These are phyloP conservation scores for Stichodactyla helianthus DNA, from an alignment of 64 coral and sea anemone genomes.

Conservation along the genomic window DNA sequence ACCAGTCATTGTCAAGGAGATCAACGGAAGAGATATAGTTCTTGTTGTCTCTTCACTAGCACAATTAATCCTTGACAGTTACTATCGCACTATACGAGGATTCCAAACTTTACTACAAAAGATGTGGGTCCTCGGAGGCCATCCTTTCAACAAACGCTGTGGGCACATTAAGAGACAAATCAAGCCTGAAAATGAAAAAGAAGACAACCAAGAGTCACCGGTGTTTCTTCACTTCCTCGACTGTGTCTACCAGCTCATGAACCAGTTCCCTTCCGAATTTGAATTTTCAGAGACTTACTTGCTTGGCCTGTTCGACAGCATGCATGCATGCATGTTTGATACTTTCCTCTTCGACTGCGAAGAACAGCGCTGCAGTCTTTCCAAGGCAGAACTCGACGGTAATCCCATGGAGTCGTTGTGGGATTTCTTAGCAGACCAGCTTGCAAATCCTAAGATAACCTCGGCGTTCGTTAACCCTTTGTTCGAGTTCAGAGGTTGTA, in stretches of 20 bases:
- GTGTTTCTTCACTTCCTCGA: conserved; percentile 98
- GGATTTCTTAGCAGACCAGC: conserved; percentile 92
- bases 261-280: conserved; percentile 92
- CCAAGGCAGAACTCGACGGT: conserved; percentile 36
- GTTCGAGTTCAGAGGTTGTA: conserved; percentile 62
- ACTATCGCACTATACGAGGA: conserved; percentile 90
- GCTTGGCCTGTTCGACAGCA: conserved; percentile 74
- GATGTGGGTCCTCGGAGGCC: conserved; percentile 97
- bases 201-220: conserved; percentile 68
- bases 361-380: conserved; percentile 64
- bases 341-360: conserved; percentile 92
- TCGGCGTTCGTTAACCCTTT: conserved; percentile 82
- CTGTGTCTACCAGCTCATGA: conserved; percentile 88
- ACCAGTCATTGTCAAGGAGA: conserved; percentile 86
- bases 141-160: conserved; percentile 79
- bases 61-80: conserved; percentile 78
- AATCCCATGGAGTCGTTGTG: conserved; percentile 74
- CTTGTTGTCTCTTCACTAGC: conserved; percentile 78
- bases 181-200: conserved; percentile 61
- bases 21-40: conserved; percentile 78
- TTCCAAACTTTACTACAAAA: conserved; percentile 93
- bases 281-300: conserved; percentile 97
- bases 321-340: conserved; percentile 94
- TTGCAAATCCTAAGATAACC: conserved; percentile 59
- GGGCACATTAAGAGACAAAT: conserved; percentile 57